These are phyloP conservation scores for Schizaphis graminum DNA, from an alignment of 2,888 invertebrate genomes.

Conservation along the genomic window DNA sequence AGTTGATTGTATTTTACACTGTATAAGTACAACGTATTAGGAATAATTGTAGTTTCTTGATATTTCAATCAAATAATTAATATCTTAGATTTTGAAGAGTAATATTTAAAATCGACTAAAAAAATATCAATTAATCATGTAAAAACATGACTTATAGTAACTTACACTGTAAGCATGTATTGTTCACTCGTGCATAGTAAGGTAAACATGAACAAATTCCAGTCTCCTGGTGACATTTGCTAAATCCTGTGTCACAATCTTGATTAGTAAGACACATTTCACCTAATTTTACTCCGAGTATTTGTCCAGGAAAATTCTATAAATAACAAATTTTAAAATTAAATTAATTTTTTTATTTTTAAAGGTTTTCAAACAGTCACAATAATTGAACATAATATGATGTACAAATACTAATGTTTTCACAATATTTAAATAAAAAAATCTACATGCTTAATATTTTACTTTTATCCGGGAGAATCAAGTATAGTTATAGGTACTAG, in stretches of 20 bases:
- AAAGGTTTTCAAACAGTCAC: neutral
- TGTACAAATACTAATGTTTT: neutral
- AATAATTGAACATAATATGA: neutral
- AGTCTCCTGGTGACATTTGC: constrained; percentile 75
- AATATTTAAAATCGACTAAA: neutral
- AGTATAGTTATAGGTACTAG: neutral
- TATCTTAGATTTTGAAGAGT: neutral
- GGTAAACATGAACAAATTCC: constrained; percentile 87
- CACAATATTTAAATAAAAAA: neutral
- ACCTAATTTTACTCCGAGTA: constrained; percentile 73
- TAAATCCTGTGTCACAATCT: constrained; percentile 78
- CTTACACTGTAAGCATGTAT: constrained; percentile 89
- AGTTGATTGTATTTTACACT: neutral
- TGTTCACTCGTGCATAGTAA: constrained; percentile 84
- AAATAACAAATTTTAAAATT: neutral
- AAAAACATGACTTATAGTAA: constrained; percentile 74
- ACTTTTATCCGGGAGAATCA: neutral
- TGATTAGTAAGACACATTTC: constrained; percentile 76
- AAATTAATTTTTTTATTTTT: neutral
- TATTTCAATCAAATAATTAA: neutral
- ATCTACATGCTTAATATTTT: neutral
- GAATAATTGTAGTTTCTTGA: neutral
- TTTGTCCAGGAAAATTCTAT: constrained; percentile 54
- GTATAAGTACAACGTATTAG: neutral
- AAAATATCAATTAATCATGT: neutral